These are phyloP conservation scores for Zalophus californianus DNA, from an alignment of 2,797 vertebrate genomes.

Conservation along the genomic window DNA sequence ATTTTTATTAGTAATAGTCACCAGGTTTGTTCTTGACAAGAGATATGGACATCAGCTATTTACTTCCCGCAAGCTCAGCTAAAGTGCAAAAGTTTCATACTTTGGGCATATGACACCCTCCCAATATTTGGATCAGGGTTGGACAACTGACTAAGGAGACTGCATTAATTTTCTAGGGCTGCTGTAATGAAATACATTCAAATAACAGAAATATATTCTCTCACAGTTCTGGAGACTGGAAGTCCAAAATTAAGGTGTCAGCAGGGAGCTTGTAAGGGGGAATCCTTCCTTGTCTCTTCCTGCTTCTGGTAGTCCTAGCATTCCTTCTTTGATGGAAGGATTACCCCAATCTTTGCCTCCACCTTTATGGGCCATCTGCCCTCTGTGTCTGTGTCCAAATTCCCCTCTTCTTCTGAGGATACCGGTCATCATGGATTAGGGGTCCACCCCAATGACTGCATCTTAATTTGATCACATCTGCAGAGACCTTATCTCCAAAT, in stretches of 20 bases:
- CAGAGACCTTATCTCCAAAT: neutral
- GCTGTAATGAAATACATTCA: neutral
- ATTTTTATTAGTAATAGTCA: constrained; percentile 7
- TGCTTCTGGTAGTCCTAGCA: neutral
- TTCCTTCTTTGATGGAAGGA: neutral
- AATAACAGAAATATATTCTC: neutral
- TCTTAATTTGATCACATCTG: neutral
- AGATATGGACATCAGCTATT: neutral
- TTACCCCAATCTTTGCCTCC: neutral
- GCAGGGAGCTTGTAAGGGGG: neutral
- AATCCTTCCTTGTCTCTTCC: neutral
- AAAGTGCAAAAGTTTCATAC: neutral
- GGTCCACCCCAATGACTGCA: neutral
- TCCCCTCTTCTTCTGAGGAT: neutral
- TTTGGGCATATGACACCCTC: neutral
- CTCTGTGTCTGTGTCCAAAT: neutral
- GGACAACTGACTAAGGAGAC: neutral
- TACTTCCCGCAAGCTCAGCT: neutral
- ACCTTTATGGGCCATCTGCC: neutral
- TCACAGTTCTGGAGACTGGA: neutral
- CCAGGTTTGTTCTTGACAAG: neutral
- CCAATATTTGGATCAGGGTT: neutral
- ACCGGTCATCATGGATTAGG: neutral
- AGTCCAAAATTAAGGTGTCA: neutral
- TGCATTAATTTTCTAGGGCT: neutral